A percentile compares a stretch with the other conserved stretches of the same genome.
Conservation (phyloP, 1,140 invertebrate species). For the Drosophila ercepeae region DNA sequence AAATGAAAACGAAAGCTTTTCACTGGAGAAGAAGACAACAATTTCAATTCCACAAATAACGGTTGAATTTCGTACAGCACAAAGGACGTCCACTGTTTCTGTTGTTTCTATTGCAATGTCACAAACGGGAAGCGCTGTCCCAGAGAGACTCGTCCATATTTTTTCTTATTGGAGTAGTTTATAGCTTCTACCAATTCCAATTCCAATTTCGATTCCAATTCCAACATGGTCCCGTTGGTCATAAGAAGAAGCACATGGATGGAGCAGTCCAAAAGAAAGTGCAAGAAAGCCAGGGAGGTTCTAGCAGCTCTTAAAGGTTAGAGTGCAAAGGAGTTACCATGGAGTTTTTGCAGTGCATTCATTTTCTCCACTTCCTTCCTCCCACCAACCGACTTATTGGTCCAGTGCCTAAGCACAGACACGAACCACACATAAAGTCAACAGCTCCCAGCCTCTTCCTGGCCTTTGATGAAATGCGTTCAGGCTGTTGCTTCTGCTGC, state of each 20-base stretch:
- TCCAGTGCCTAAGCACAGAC: constrained; percentile 55
- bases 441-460: constrained; percentile 4
- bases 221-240: too few relatives aligned
- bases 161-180: constrained; percentile 1
- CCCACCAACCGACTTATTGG: constrained; percentile 1
- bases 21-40: neutral
- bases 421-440: constrained; percentile 48
- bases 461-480: constrained; percentile 77
- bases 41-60: constrained; percentile 18
- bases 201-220: too few relatives aligned
- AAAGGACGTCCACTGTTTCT: neutral
- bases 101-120: constrained; percentile 1
- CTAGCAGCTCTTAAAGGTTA: neutral
- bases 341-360: neutral
- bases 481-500: constrained; percentile 41
- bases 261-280: too few relatives aligned
- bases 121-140: neutral
- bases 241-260: too few relatives aligned
- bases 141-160: neutral
- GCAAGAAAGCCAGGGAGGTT: too few relatives aligned
- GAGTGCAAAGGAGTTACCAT: neutral
- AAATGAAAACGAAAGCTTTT: constrained; percentile 1
- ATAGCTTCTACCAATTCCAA: neutral
- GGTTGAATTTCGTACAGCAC: constrained; percentile 5
- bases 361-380: neutral